A percentile compares a stretch with the other conserved stretches of the same genome.
phyloP scores from a whole-genome alignment of 2,797 vertebrate species.

The Phyllotis vaccarum region DNA sequence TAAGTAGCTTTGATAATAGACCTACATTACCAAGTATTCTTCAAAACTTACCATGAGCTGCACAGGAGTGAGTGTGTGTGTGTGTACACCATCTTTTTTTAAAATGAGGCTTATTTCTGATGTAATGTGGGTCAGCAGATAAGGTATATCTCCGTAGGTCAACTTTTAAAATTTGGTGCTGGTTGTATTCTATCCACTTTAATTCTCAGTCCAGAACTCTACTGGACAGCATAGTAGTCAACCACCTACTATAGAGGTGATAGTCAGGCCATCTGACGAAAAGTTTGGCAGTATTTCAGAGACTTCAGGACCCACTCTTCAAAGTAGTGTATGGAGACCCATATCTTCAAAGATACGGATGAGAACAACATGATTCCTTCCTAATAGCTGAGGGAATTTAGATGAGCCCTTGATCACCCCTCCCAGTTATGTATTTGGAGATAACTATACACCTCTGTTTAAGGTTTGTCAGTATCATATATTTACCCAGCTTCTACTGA shows the following conservation, averaged over 20 bases:
- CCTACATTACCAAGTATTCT: neutral
- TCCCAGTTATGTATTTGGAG: neutral
- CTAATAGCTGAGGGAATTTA: conserved; percentile 43
- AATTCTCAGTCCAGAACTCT: neutral
- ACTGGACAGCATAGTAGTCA: neutral
- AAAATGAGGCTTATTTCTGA: neutral
- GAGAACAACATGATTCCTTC: neutral
- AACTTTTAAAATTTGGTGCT: neutral
- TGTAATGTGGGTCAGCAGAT: neutral
- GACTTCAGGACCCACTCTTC: neutral
- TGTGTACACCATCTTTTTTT: neutral
- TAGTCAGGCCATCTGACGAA: conserved; percentile 10
- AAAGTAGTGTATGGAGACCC: too few species aligned
- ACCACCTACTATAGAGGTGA: neutral
- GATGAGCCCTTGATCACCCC: neutral
- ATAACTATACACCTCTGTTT: conserved; percentile 2
- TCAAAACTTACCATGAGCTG: neutral
- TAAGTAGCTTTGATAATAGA: neutral
- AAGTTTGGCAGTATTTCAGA: conserved; percentile 29
- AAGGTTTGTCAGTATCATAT: neutral
- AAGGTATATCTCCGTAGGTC: neutral
- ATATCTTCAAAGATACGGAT: neutral
- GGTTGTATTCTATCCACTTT: neutral
- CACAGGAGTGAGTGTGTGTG: too few species aligned
- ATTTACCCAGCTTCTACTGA: neutral